Conservation (phyloP, 2,797 vertebrate species). For the Graptemys geographica region DNA sequence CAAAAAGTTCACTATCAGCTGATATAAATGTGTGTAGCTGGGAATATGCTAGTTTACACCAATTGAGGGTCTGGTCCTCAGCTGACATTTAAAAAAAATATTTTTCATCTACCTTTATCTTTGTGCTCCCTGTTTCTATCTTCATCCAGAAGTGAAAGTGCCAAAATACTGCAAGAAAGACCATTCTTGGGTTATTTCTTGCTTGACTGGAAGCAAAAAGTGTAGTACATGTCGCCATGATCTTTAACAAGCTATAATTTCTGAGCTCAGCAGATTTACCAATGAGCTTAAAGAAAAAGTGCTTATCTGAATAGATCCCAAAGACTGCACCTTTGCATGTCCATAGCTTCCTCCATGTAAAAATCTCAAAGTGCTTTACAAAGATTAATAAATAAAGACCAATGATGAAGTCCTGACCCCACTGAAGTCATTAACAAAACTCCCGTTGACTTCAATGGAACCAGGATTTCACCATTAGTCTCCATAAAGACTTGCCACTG, state of each 20-base stretch:
- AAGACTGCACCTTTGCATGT: background rate
- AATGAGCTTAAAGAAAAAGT: background rate
- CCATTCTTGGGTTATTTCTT: background rate
- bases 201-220: background rate
- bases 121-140: background rate
- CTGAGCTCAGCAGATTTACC: background rate
- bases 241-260: background rate
- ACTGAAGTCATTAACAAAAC: background rate
- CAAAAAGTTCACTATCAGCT: background rate
- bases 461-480: background rate
- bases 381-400: accelerated
- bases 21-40: background rate
- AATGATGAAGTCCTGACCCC: accelerated
- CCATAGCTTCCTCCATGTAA: background rate
- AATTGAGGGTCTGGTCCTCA: background rate
- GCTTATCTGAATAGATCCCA: accelerated
- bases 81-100: background rate
- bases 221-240: background rate
- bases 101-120: background rate
- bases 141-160: background rate
- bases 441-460: background rate
- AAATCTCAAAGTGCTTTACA: background rate
- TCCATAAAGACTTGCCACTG: background rate
- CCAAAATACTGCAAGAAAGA: background rate
- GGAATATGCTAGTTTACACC: background rate